Conservation (phyloP, 2,888 invertebrate species). For the Mythimna pallens region DNA sequence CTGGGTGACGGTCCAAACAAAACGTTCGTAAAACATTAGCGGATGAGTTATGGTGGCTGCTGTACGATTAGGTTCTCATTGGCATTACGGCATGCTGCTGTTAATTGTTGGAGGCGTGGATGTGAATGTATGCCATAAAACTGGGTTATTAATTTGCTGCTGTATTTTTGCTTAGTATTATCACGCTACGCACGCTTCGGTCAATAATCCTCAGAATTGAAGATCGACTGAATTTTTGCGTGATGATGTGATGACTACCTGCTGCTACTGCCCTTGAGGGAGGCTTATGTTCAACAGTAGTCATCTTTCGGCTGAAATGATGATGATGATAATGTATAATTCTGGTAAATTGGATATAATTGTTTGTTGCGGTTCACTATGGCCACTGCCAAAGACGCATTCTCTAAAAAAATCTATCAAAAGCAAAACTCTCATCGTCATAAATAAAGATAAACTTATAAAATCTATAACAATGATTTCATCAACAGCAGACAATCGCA, state of each 20-base stretch:
- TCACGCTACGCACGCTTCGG: background rate
- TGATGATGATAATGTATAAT: background rate
- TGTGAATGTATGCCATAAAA: constrained; percentile 41
- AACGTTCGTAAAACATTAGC: constrained; percentile 75
- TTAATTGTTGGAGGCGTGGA: constrained; percentile 54
- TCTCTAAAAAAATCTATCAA: background rate
- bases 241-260: background rate
- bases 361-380: background rate
- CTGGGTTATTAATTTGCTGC: background rate
- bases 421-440: background rate
- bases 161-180: constrained; percentile 9
- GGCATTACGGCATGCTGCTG: constrained; percentile 29
- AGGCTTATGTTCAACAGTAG: no score
- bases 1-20: constrained; percentile 74
- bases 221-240: background rate
- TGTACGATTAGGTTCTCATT: constrained; percentile 59
- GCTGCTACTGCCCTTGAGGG: no score
- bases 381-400: background rate
- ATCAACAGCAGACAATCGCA: background rate
- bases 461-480: background rate
- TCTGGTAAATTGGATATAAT: background rate
- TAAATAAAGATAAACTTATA: background rate
- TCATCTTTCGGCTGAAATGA: no score
- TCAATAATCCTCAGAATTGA: background rate
- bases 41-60: constrained; percentile 69